Evolutionary conservation across 1,140 invertebrate species (phyloP), one percentile per base, ranked within the genome.

Genomic region (Tetramorium simillimum): DNA sequence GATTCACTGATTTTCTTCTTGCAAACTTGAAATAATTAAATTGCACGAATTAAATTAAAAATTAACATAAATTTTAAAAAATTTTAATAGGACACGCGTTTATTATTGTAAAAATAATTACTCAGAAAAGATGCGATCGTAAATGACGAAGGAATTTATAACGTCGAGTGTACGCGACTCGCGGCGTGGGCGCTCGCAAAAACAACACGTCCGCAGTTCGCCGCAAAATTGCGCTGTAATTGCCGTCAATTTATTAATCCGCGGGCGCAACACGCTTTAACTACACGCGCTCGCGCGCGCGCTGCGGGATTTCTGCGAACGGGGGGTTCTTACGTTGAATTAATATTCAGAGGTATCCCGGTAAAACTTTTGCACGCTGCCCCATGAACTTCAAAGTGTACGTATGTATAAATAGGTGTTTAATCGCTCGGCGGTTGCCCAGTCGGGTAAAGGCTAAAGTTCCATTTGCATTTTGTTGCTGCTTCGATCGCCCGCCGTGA

Each of bases 181-280:
- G 43, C 18, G 43, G 28, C 46, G 43, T 51, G 24, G 43, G 18
- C n/a, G 14, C 14, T 80, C 46, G 62, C 24, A 37, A 67, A 67
- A 80, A 51, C 58, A 28, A 62, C 75, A 43, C 53, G 56, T 28
- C 24, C 58, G 16, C 24, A 46, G 58, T 28, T 49, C 18, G 43
- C 40, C 43, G 43, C 28, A 16, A 78, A 49, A 67, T 67, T 63
- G 40, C 24, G 40, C 14, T n/a, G 56, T 46, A 77, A 62, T 77
- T 78, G 60, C 28, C n/a, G 37, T 80, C 18, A 80, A 67, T 80
- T 80, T 80, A 80, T 80, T 67, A 80, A 80, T 67, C 21, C 28
- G 76, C 18, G 46, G n/a, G 28, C 18, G 76, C 73, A n/a, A 58
- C 73, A 24, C 3, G 28, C 2, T 80, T 67, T 16, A 67, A 51